Conservation (phyloP, 2,797 vertebrate genomes). For the Poecilia wingei region DNA sequence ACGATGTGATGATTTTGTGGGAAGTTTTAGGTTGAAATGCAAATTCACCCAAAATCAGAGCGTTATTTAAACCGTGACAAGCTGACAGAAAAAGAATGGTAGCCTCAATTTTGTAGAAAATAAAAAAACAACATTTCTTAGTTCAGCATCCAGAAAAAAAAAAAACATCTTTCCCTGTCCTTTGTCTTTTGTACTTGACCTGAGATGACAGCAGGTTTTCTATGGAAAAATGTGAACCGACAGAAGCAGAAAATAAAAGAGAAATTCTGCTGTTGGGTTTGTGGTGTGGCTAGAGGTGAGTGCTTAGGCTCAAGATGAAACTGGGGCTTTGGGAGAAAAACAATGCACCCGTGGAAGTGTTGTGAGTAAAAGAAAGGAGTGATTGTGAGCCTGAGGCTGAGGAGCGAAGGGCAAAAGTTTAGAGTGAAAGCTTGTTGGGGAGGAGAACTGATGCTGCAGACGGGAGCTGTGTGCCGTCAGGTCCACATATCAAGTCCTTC, state of each 20-base stretch:
- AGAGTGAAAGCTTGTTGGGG: constrained; percentile 4
- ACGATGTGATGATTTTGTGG: not conserved
- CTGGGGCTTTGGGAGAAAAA: constrained; percentile 37
- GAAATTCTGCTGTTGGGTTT: constrained; percentile 14
- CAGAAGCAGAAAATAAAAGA: constrained; percentile 25
- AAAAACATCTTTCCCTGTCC: constrained; percentile 14
- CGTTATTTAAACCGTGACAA: not conserved
- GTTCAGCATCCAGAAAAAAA: constrained; percentile 3
- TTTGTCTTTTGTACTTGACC: constrained; percentile 27
- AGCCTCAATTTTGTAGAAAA: not conserved
- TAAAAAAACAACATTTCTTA: not conserved
- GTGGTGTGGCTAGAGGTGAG: constrained; percentile 19
- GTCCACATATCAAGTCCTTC: not conserved
- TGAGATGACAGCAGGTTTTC: constrained; percentile 21
- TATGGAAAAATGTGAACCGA: constrained; percentile 38
- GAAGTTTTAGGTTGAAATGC: not conserved
- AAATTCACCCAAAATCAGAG: not conserved
- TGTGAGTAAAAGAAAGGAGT: constrained; percentile 24
- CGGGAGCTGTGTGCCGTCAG: constrained; percentile 5
- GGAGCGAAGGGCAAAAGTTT: constrained; percentile 19
- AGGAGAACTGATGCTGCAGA: constrained; percentile 11
- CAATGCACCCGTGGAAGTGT: constrained; percentile 9
- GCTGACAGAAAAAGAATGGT: not conserved
- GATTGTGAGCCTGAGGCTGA: constrained; percentile 13
- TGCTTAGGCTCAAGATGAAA: constrained; percentile 34